A percentile compares a stretch with the other conserved stretches of the same genome.
phyloP scores from a whole-genome alignment of 23 tunicate genomes.

The Styela clava region DNA sequence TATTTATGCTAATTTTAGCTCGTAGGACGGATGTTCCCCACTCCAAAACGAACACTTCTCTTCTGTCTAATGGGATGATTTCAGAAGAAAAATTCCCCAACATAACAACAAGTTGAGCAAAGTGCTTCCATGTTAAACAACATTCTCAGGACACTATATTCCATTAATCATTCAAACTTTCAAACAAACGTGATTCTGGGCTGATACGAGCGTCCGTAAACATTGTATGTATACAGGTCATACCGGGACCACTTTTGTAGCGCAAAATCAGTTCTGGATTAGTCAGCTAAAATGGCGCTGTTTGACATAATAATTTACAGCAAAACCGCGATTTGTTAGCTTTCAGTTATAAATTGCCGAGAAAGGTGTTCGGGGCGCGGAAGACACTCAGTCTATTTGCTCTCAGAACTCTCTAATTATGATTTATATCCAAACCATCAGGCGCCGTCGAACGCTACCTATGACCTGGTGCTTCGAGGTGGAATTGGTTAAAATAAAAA shows the following conservation, averaged over 20 bases:
- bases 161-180: background rate
- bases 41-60: background rate
- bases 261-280: conserved; percentile 13
- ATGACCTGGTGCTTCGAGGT: no score
- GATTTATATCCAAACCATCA: conserved; percentile 19
- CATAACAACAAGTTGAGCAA: background rate
- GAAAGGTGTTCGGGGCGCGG: conserved; percentile 33
- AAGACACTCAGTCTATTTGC: conserved; percentile 21
- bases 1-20: background rate
- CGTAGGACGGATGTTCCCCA: background rate
- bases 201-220: no score
- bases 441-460: conserved; percentile 1
- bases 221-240: no score
- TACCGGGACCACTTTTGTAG: no score
- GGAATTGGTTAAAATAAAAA: no score
- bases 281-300: conserved; percentile 14
- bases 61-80: background rate
- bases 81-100: background rate
- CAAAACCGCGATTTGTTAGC: conserved; percentile 18
- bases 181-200: no score
- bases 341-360: conserved; percentile 18
- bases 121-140: background rate
- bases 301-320: conserved; percentile 27
- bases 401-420: conserved; percentile 19
- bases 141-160: background rate